Percentiles rank a stretch among this genome's conserved stretches.
Evolutionary conservation across 2,113 vertebrate species (phyloP).

Genomic region (Pipa parva): DNA sequence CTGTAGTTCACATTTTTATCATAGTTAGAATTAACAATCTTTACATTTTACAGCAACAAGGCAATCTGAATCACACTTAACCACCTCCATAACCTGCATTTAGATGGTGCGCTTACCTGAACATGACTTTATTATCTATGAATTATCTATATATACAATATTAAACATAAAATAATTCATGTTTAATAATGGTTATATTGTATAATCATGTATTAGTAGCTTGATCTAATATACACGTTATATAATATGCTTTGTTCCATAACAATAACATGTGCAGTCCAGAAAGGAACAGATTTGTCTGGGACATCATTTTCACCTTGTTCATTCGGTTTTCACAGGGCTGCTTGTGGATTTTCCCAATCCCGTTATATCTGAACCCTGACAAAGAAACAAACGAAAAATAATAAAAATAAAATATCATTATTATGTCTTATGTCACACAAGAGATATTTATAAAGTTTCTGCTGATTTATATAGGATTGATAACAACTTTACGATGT

Average conservation of each 20-base stretch:
- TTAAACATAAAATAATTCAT: not conserved
- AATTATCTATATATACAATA: not conserved
- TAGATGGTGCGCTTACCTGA: no score
- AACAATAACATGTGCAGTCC: not conserved
- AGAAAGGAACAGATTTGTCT: not conserved
- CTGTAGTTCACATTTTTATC: no score
- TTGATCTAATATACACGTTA: not conserved
- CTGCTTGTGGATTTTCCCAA: not conserved
- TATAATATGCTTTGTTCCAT: conserved; percentile 4
- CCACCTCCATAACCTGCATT: no score
- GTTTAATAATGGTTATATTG: not conserved
- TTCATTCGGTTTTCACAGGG: not conserved
- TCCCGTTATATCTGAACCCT: not conserved
- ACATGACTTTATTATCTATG: not conserved
- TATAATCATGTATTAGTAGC: not conserved
- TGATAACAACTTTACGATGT: not conserved
- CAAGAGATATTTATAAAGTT: no score
- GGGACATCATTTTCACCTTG: not conserved
- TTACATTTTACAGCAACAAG: no score
- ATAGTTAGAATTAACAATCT: no score
- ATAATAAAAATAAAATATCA: not conserved
- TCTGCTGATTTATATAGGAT: no score
- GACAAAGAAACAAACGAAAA: not conserved
- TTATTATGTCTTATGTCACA: not conserved
- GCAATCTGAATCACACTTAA: no score